A percentile compares a stretch with the other conserved stretches of the same genome.
Evolutionary conservation across 2,888 invertebrate genomes (phyloP).

Genomic region (Apamea monoglypha): DNA sequence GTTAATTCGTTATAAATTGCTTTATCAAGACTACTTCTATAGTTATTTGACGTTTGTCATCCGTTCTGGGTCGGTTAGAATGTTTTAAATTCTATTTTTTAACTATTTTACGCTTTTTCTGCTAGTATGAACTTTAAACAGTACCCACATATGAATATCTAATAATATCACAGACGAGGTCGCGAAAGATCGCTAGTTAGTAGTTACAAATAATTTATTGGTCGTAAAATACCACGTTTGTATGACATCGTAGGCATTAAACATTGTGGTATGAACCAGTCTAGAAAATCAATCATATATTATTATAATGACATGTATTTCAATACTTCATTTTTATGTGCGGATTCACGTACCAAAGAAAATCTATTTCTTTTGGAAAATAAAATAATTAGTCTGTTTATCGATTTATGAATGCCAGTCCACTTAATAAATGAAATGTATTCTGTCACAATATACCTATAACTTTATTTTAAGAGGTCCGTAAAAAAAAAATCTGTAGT

Average conservation of each 20-base stretch:
- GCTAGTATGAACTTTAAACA: slow-evolving; percentile 1
- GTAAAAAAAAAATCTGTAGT: too few relatives aligned
- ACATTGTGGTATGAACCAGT: slow-evolving; percentile 31
- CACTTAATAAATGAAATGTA: background rate
- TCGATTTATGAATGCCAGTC: background rate
- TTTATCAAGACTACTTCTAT: background rate
- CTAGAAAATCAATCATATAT: slow-evolving; percentile 31
- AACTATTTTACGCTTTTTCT: background rate
- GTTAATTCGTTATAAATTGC: background rate
- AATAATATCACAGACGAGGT: slow-evolving; percentile 43
- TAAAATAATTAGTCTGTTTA: slow-evolving; percentile 7
- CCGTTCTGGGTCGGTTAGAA: too few relatives aligned
- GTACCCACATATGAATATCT: slow-evolving; percentile 7
- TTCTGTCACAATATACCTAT: too few relatives aligned
- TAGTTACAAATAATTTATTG: slow-evolving; percentile 52
- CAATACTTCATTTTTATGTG: background rate
- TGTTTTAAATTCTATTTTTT: background rate
- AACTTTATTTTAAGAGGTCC: too few relatives aligned
- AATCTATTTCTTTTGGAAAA: background rate
- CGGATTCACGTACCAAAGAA: background rate
- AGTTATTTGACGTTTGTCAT: too few relatives aligned
- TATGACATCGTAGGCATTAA: slow-evolving; percentile 36
- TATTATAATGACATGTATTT: slow-evolving; percentile 7
- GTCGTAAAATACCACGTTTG: slow-evolving; percentile 41
- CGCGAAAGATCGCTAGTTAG: slow-evolving; percentile 34